Base-by-base conservation (phyloP, 64 coral and sea anemone species). In the Montipora foliosa region DNA sequence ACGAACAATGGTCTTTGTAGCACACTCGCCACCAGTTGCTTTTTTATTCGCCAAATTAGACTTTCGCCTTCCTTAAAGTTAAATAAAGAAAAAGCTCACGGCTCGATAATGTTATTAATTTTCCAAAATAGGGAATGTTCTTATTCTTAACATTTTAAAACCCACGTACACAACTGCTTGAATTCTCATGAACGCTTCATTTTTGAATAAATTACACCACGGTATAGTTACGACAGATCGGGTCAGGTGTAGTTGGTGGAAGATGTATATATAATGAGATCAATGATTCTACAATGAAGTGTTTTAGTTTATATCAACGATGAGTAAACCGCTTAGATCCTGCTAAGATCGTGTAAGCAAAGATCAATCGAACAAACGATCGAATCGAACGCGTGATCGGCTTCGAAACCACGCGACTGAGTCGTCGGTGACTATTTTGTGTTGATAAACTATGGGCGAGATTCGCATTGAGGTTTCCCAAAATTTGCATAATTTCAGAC, bases 401-500 rank as follows among this genome's bases (percentile, higher is more conserved):
- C 61, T 80, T 44, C 88, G 87, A 95, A 95, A 90, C 89, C 89
- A 85, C 73, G 80, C 83, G 80, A 90, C 53, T 25, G 81, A 52
- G 79, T 77, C 70, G 89, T 76, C 83, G 72, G 77, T 88, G 80
- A 78, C 66, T 77, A 59, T 86, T 90, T 79, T 85, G 80, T 89
- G 93, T 83, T 82, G 89, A 90, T 90, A 89, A 95, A 82, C 83
- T 74, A 79, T 78, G 88, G 79, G 88, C 80, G 93, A 95, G 93
- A 95, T 85, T 77, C 72, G 80, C 76, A 95, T 82, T 83, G 71
- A 90, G 88, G 87, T 95, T 87, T 77, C 76, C 53, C 81, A 85
- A 90, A 95, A 95, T 95, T 95, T 95, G 88, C 93, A 95, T 95
- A 95, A 95, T 90, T 90, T 95, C 80, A 94, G 93, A 80, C 74